Percentiles rank a stretch among this genome's conserved stretches.
Evolutionary conservation across 2,888 invertebrate species (phyloP).

Genomic region (Eilema sororculum): DNA sequence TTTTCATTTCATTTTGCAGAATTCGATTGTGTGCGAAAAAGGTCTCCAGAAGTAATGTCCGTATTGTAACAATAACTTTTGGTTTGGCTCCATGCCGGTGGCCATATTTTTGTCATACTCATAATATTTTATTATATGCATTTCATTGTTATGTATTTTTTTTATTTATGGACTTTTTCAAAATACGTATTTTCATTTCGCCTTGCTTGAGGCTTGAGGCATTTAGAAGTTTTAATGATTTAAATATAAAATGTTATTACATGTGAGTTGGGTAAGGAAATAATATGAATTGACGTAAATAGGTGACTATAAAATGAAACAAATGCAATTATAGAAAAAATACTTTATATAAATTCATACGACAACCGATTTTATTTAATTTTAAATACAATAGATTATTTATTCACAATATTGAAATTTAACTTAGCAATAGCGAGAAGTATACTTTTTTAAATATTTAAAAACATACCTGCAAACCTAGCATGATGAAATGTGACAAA

Average conservation of each 20-base stretch:
- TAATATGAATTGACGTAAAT: too few relatives aligned
- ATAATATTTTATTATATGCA: constrained; percentile 8
- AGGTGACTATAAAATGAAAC: constrained; percentile 65
- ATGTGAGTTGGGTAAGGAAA: too few relatives aligned
- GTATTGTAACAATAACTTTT: constrained; percentile 20
- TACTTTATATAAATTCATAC: constrained; percentile 83
- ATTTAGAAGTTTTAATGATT: constrained; percentile 8
- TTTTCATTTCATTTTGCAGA: background rate
- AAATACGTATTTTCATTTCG: constrained; percentile 1
- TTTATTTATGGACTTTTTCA: constrained; percentile 6
- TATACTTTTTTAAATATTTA: constrained; percentile 45
- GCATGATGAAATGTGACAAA: background rate
- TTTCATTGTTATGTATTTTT: background rate
- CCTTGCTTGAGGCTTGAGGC: background rate
- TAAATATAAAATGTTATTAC: background rate
- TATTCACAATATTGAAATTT: constrained; percentile 65
- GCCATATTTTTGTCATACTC: constrained; percentile 1
- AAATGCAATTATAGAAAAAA: constrained; percentile 66
- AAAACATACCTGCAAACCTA: background rate
- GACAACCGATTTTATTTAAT: constrained; percentile 76
- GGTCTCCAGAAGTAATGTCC: background rate
- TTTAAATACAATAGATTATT: constrained; percentile 56
- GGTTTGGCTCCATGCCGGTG: constrained; percentile 14
- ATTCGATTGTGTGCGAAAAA: background rate
- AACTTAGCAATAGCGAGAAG: constrained; percentile 49